Conservation (phyloP, 2,797 vertebrate species). For the Micropoecilia bifurca region DNA sequence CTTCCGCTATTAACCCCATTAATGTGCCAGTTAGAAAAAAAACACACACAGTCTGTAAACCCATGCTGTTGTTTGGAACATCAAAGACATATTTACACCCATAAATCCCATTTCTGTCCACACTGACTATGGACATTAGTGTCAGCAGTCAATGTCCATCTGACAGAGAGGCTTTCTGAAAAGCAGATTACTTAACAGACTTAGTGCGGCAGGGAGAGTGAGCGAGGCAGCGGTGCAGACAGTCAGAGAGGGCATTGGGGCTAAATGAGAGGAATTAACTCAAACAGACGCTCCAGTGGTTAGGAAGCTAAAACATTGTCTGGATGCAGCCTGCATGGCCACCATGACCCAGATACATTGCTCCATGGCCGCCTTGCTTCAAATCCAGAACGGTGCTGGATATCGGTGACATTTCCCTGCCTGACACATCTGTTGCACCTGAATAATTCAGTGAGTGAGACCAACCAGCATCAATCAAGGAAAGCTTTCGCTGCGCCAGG, state of each 20-base stretch:
- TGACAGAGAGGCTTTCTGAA: conserved; percentile 47
- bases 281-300: conserved; percentile 60
- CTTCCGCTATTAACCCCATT: conserved; percentile 54
- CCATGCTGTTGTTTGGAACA: conserved; percentile 44
- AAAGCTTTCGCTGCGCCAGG: conserved; percentile 42
- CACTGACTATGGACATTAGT: conserved; percentile 19
- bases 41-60: conserved; percentile 19
- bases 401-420: conserved; percentile 75
- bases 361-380: conserved; percentile 63
- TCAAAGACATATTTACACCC: conserved; percentile 43
- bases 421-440: conserved; percentile 74
- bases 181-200: conserved; percentile 62
- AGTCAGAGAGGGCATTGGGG: conserved; percentile 27
- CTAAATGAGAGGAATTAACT: conserved; percentile 59
- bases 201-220: conserved; percentile 18
- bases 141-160: conserved; percentile 42
- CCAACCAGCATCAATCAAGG: conserved; percentile 70
- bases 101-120: conserved; percentile 48
- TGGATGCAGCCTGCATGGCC: conserved; percentile 60
- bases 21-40: conserved; percentile 54
- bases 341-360: conserved; percentile 78
- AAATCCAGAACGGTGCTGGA: conserved; percentile 63
- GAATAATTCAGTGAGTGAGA: conserved; percentile 77
- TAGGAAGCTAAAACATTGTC: conserved; percentile 61
- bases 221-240: conserved; percentile 10